These are phyloP conservation scores for Oostethus manadensis DNA, from an alignment of 2,113 vertebrate species.

Conservation along the genomic window DNA sequence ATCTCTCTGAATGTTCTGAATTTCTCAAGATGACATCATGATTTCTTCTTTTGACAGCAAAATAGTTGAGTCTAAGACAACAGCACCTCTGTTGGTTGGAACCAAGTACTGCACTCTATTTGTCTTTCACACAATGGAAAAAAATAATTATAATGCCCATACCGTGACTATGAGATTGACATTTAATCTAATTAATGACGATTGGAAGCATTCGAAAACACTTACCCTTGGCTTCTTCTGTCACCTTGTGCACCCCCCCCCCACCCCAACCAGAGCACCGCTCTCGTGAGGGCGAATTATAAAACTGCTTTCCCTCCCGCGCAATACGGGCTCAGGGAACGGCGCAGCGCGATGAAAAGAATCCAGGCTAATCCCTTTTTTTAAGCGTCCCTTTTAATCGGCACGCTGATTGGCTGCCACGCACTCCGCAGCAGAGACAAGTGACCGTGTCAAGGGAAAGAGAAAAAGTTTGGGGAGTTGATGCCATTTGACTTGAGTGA, in stretches of 20 bases:
- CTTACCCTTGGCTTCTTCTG: conserved; percentile 35
- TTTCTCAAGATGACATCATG: not conserved
- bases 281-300: conserved; percentile 48
- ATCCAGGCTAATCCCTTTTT: conserved; percentile 63
- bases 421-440: conserved; percentile 33
- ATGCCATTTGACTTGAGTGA: conserved; percentile 20
- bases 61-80: not conserved
- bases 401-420: conserved; percentile 54
- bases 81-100: not conserved
- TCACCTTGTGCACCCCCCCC: conserved; percentile 20
- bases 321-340: conserved; percentile 31
- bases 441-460: conserved; percentile 24
- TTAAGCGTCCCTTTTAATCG: conserved; percentile 65
- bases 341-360: conserved; percentile 53
- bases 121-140: not conserved
- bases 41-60: not conserved
- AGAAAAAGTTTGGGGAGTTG: conserved; percentile 2
- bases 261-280: conserved; percentile 13
- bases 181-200: not conserved
- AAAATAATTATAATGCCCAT: not conserved
- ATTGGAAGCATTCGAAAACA: conserved; percentile 18
- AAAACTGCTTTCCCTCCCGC: conserved; percentile 39
- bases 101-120: not conserved
- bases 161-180: conserved; percentile 9
- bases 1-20: no score